Evolutionary conservation across 2,113 vertebrate species (phyloP).

Genomic region (Theropithecus gelada): DNA sequence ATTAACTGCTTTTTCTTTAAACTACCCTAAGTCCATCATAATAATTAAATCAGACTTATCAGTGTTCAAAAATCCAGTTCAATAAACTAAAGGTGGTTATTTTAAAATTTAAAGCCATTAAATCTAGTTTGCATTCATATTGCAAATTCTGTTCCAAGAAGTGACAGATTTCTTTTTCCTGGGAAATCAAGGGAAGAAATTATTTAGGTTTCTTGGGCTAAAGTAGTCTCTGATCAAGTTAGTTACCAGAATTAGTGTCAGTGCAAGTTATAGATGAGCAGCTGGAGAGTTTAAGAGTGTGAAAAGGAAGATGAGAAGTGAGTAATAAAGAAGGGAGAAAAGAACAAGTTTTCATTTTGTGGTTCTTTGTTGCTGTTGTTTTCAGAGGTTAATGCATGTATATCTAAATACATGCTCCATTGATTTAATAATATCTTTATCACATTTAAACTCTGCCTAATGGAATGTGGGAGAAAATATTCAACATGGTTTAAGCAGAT

Average conservation of each 20-base stretch:
- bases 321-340: background rate
- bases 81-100: background rate
- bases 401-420: background rate
- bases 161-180: background rate
- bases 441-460: background rate
- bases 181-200: background rate
- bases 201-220: background rate
- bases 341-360: background rate
- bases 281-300: background rate
- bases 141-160: background rate
- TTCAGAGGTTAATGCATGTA: background rate
- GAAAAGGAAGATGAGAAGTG: background rate
- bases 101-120: slow-evolving; percentile 10
- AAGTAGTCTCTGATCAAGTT: background rate
- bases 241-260: background rate
- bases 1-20: background rate
- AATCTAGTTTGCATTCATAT: background rate
- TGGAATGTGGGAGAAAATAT: background rate
- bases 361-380: background rate
- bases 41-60: background rate
- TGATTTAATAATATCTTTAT: background rate
- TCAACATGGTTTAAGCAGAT: background rate
- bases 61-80: background rate
- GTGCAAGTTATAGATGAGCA: background rate
- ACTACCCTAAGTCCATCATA: background rate